Percentiles rank a stretch among this genome's conserved stretches.
These are phyloP conservation scores for Eleutherodactylus coqui DNA, from an alignment of 2,797 vertebrate species.

Conservation along the genomic window DNA sequence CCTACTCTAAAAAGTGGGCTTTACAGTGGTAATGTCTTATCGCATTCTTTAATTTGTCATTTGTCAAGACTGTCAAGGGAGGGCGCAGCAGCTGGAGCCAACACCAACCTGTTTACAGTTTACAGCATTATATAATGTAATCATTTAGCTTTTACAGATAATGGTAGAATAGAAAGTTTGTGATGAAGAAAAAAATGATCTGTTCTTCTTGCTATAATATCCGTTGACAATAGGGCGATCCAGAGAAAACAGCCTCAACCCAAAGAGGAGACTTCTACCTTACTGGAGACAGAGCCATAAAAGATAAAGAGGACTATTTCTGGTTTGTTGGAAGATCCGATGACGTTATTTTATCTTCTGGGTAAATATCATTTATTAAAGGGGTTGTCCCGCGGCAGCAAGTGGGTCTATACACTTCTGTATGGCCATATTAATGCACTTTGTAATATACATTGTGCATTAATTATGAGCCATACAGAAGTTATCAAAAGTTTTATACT, in stretches of 20 bases:
- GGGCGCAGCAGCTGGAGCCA: too few relatives aligned
- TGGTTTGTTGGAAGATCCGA: slow-evolving; percentile 85
- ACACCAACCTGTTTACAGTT: not conserved
- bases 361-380: slow-evolving; percentile 76
- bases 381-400: too few relatives aligned
- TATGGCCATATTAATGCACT: too few relatives aligned
- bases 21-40: too few relatives aligned
- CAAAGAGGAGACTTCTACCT: slow-evolving; percentile 79
- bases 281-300: slow-evolving; percentile 80
- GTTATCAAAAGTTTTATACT: too few relatives aligned
- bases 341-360: slow-evolving; percentile 84
- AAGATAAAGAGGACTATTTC: slow-evolving; percentile 83
- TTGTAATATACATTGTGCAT: too few relatives aligned
- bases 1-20: too few relatives aligned
- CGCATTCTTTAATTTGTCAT: too few relatives aligned
- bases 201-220: not conserved
- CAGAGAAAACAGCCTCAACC: slow-evolving; percentile 77
- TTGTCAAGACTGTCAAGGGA: too few relatives aligned
- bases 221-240: slow-evolving; percentile 73
- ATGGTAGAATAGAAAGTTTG: not conserved
- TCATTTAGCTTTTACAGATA: not conserved
- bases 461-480: too few relatives aligned
- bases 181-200: not conserved
- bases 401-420: too few relatives aligned
- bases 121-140: not conserved